These are phyloP conservation scores for Podarcis muralis DNA, from an alignment of 2,113 vertebrate genomes.

Conservation along the genomic window DNA sequence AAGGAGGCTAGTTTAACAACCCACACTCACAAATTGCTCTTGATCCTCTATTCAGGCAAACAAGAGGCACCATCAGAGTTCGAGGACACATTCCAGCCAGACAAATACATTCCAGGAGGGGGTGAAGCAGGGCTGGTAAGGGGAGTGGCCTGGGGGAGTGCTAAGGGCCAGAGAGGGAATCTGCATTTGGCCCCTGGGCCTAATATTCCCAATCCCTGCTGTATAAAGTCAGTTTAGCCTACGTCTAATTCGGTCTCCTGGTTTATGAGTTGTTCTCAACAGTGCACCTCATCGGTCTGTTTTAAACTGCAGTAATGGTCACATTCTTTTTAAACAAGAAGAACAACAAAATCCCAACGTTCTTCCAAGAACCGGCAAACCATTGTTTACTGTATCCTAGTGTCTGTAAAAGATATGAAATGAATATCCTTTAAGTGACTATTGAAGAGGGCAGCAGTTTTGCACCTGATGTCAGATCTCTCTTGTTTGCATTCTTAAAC, in stretches of 20 bases:
- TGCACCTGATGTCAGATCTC: not conserved
- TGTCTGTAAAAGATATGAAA: constrained; percentile 12
- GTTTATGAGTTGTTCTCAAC: constrained; percentile 40
- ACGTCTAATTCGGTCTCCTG: not conserved
- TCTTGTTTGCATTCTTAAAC: not conserved
- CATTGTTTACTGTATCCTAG: constrained; percentile 28
- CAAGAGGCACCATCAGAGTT: too few relatives aligned
- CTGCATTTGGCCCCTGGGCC: not conserved
- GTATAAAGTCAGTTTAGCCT: not conserved
- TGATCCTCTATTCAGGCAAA: too few relatives aligned
- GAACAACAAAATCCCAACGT: not conserved
- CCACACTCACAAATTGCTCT: too few relatives aligned
- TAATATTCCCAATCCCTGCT: too few relatives aligned
- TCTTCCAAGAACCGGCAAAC: not conserved
- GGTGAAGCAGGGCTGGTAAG: too few relatives aligned
- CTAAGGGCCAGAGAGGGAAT: not conserved
- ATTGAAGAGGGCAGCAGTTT: constrained; percentile 14
- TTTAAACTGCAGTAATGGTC: constrained; percentile 52
- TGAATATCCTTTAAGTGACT: constrained; percentile 37
- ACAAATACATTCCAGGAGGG: too few relatives aligned
- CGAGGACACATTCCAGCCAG: too few relatives aligned
- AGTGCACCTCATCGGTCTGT: constrained; percentile 37
- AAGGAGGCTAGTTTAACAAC: too few relatives aligned
- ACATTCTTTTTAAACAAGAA: not conserved
- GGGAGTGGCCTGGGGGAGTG: too few relatives aligned